Base-by-base conservation (phyloP, 2,113 vertebrate species). In the Hypocryptadius cinnamomeus region DNA sequence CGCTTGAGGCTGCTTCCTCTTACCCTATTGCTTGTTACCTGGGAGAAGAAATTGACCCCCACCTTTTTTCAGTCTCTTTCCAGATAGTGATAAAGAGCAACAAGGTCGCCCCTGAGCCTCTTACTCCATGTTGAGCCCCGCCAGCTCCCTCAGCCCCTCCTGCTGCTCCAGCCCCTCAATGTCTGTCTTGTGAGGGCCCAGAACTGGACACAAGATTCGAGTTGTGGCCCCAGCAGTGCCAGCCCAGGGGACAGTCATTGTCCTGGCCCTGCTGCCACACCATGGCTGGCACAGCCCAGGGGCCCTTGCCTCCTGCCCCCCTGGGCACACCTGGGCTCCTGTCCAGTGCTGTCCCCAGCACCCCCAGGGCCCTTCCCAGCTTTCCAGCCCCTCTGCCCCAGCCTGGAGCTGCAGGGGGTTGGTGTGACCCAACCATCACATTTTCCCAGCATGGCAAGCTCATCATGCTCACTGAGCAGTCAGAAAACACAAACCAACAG, bases 31-130 rank as follows among this genome's bases (percentile, higher is more conserved):
- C 22, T 50, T 37, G 6, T 24, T 47, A 42, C 6, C 9, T 33
- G 22, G 11, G 22, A 42, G 30, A 50, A 50, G 10, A 54, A 35
- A 47, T 20, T 0, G 0, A 28, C 4, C 0, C 11, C 28, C 16
- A 25, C n/a, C 24, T 63, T 0, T 0, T 66, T 53, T 19, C 27
- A 68, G 2, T 40, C 12, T 59, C 13, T 30, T 64, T 59, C 42
- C 40, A 60, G 50, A 17, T 1, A 27, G 21, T 13, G 45, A 21
- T 25, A 23, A 23, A 73, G 50, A 48, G 31, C 1, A 0, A 16
- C 2, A 20, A 28, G 14, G 7, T 51, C 1, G 12, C 33, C 8
- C 12, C 3, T 37, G 3, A 85, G 59, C 21, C n/a, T 85, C 2
- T 2, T 71, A 3, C n/a, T 85, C 13, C 60, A 69, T 28, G 6